Evolutionary conservation across 2,888 invertebrate genomes (phyloP), one percentile per base, ranked within the genome.

Genomic region (Lycaena phlaeas): DNA sequence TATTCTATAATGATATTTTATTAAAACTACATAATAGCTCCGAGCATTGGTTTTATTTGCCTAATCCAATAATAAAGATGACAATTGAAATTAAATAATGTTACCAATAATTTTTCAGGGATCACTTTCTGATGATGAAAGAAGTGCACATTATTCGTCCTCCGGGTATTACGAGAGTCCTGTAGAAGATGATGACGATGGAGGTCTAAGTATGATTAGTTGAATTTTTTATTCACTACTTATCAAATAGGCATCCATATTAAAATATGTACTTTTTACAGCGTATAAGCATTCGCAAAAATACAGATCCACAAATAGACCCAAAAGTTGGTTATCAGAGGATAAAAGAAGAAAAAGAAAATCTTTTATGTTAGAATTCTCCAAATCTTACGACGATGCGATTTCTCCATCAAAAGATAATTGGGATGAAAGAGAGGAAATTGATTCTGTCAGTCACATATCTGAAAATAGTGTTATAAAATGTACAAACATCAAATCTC

Each of bases 101-200:
- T 14, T 15, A 4, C 17, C 6, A 11, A 14, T 6, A 17, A 29
- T 51, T 22, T 61, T 68, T 15, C 51, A 89, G 76, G 85, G 87
- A 40, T 90, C 90, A 4, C 59, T 88, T 41, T 89, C 89, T 4
- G 90, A 91, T 56, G 90, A 90, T 55, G 90, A 91, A 62, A 78
- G 89, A 61, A 90, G 90, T 70, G 89, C 86, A 48, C 89, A 89
- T 47, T 91, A 91, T 66, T 91, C 91, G 22, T 91, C 91, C 3
- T 90, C 91, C 2, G 91, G 91, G 1, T 91, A 91, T 66, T 91
- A 91, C 61, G 91, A 91, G 67, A 91, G 91, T 62, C 90, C 91
- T 9, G 87, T 88, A 28, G 91, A 92, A 45, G 91, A 91, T 55
- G 88, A 88, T 52, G 88, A 87, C 53, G 75, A 81, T 52, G 85